These are phyloP conservation scores for Drosophila lacicola DNA, from an alignment of 2,888 invertebrate genomes.

Conservation along the genomic window DNA sequence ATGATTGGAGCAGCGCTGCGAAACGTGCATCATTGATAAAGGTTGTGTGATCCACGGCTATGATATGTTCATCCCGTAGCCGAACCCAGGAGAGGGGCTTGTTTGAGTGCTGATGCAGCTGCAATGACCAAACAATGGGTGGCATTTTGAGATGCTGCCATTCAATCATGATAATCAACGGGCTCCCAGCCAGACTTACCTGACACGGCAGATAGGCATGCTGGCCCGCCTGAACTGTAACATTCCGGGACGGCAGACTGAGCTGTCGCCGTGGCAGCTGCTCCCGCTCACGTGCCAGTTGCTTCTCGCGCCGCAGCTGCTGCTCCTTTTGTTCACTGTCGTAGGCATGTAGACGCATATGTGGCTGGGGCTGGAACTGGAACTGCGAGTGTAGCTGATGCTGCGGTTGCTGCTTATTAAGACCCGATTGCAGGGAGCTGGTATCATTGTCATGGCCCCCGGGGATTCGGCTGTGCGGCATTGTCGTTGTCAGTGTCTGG, in stretches of 20 bases:
- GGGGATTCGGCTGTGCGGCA: slow-evolving; percentile 28
- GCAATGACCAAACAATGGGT: slow-evolving; percentile 21
- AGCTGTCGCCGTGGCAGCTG: slow-evolving; percentile 66
- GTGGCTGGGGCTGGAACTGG: slow-evolving; percentile 31
- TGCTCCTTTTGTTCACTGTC: slow-evolving; percentile 70
- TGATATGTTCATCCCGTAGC: slow-evolving; percentile 94
- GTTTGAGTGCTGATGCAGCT: slow-evolving; percentile 82
- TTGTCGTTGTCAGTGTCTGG: slow-evolving; percentile 33
- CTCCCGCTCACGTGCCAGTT: slow-evolving; percentile 69
- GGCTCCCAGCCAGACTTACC: slow-evolving; percentile 85
- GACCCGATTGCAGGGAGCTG: slow-evolving; percentile 9
- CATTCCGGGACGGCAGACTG: slow-evolving; percentile 87
- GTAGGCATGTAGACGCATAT: slow-evolving; percentile 76
- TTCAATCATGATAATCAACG: slow-evolving; percentile 53
- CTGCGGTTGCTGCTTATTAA: slow-evolving; percentile 47
- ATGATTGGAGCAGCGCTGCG: slow-evolving; percentile 87
- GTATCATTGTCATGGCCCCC: slow-evolving; percentile 16
- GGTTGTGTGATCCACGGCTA: slow-evolving; percentile 92
- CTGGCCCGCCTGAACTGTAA: slow-evolving; percentile 95
- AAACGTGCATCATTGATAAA: slow-evolving; percentile 97
- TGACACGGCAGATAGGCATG: slow-evolving; percentile 96
- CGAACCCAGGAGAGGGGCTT: slow-evolving; percentile 97
- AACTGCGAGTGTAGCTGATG: neutral
- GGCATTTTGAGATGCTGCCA: slow-evolving; percentile 11
- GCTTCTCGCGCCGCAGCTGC: slow-evolving; percentile 67